Conservation (phyloP, 2,797 vertebrate genomes). For the Lerista edwardsae region DNA sequence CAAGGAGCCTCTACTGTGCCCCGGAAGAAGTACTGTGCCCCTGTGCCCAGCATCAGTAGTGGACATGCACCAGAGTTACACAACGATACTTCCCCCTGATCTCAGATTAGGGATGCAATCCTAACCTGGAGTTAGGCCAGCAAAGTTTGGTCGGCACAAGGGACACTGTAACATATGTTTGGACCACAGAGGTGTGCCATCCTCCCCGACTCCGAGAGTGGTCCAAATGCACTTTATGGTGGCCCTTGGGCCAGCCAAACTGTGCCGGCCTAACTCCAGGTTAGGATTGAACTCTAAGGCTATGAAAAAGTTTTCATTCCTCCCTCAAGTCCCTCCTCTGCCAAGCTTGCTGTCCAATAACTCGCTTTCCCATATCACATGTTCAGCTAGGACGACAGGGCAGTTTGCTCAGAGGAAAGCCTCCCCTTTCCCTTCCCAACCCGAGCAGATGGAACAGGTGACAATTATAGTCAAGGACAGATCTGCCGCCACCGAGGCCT, state of each 20-base stretch:
- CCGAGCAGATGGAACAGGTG: neutral
- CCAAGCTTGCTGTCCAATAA: neutral
- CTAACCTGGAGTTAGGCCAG: too few species aligned
- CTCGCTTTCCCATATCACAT: neutral
- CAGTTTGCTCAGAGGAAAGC: neutral
- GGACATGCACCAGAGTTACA: neutral
- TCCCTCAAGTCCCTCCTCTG: neutral
- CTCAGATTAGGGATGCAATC: constrained; percentile 5
- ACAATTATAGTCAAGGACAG: neutral
- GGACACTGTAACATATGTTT: too few species aligned
- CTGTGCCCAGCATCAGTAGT: too few species aligned
- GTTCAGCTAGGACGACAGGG: neutral
- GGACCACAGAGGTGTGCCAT: too few species aligned
- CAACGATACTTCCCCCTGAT: neutral
- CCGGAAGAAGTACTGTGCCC: neutral
- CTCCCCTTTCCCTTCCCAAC: neutral
- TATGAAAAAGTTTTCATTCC: too few species aligned
- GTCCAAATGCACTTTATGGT: too few species aligned
- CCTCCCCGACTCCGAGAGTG: too few species aligned
- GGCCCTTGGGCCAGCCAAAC: too few species aligned
- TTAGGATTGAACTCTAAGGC: too few species aligned
- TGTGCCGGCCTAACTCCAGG: too few species aligned
- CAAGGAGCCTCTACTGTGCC: neutral
- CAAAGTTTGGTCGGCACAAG: too few species aligned
- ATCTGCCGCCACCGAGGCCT: neutral